Conservation (phyloP, 2,888 invertebrate genomes). For the Heterodera filipjevi region DNA sequence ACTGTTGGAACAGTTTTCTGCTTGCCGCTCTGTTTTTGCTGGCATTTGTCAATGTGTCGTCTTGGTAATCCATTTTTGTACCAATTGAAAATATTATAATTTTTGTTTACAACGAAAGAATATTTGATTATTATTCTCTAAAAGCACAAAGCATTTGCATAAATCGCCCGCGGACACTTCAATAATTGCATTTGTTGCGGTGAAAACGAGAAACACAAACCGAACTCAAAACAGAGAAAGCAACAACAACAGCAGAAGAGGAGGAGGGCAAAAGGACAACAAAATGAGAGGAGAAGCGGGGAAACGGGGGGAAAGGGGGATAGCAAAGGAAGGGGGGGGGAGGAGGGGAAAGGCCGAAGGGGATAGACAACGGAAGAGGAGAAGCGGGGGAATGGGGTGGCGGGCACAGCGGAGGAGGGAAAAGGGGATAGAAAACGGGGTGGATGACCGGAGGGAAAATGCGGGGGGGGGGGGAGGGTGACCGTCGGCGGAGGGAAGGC, state of each 20-base stretch:
- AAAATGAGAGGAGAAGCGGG: not conserved
- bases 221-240: not conserved
- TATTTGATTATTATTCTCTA: too few species aligned
- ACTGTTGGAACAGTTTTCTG: conserved; percentile 48
- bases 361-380: not conserved
- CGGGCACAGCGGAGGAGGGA: too few species aligned
- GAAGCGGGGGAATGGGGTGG: not conserved
- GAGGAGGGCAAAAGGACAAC: conserved; percentile 1
- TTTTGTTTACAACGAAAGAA: too few species aligned
- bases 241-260: not conserved
- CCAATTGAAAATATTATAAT: too few species aligned
- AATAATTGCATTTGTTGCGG: too few species aligned
- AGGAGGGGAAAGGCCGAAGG: not conserved
- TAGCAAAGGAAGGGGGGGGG: too few species aligned
- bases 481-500: too few species aligned
- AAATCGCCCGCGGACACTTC: too few species aligned
- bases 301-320: not conserved
- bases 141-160: too few species aligned
- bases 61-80: conserved; percentile 52
- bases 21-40: conserved; percentile 51
- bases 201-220: not conserved
- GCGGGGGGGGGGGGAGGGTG: too few species aligned
- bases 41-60: conserved; percentile 50
- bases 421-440: too few species aligned
- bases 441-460: too few species aligned